Evolutionary conservation across 2,797 vertebrate genomes (phyloP).

Genomic region (Smutsia gigantea): DNA sequence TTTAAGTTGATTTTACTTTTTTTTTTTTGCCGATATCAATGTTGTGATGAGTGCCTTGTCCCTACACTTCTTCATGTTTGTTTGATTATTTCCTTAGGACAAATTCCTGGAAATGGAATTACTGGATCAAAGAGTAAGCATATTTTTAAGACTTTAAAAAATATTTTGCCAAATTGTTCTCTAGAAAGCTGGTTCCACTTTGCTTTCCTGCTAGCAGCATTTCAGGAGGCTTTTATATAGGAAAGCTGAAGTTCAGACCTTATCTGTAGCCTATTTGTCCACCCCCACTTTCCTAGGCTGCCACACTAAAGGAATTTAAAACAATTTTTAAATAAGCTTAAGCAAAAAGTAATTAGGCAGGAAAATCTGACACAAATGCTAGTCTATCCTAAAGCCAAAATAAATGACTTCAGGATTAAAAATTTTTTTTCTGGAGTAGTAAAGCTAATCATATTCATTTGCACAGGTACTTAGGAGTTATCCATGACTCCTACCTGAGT

Average conservation of each 20-base stretch:
- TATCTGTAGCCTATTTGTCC: neutral
- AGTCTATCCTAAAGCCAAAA: conserved; percentile 75
- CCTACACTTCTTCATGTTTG: neutral
- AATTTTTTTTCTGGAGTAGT: conserved; percentile 51
- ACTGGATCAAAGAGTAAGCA: conserved; percentile 66
- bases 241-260: neutral
- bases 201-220: neutral
- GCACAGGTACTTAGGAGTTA: neutral
- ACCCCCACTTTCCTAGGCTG: neutral
- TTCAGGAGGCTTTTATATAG: neutral
- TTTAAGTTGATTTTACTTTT: neutral
- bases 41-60: neutral
- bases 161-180: conserved; percentile 39
- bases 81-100: conserved; percentile 51
- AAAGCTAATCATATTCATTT: conserved; percentile 60
- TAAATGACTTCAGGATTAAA: conserved; percentile 79
- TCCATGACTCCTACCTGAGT: neutral
- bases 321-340: conserved; percentile 74
- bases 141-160: conserved; percentile 58
- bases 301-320: conserved; percentile 71
- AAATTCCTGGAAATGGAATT: conserved; percentile 61
- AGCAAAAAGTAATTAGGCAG: conserved; percentile 75
- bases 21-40: neutral
- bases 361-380: conserved; percentile 70
- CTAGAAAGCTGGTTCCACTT: neutral